Conservation (phyloP, 2,113 vertebrate genomes). For the Erythrolamprus reginae region DNA sequence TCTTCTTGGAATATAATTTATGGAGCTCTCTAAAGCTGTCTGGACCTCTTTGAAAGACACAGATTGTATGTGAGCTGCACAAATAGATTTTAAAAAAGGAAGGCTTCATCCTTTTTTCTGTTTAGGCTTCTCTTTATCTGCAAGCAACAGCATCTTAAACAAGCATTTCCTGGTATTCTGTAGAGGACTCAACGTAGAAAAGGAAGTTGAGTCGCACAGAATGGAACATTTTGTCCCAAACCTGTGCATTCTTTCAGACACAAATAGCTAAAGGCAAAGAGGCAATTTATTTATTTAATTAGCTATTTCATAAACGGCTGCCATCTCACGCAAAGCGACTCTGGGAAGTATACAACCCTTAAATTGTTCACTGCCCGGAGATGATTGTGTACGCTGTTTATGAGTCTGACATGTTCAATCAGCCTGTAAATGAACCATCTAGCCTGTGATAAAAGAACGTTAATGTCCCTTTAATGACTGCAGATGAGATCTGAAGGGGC, state of each 20-base stretch:
- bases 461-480: neutral
- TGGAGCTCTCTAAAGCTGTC: neutral
- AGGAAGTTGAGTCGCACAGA: neutral
- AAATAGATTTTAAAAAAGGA: neutral
- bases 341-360: neutral
- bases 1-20: neutral
- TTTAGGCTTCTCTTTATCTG: neutral
- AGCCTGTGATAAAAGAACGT: neutral
- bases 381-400: neutral
- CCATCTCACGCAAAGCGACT: neutral
- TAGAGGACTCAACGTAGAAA: neutral
- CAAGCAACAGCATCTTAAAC: neutral
- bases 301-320: neutral
- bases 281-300: neutral
- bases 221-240: neutral
- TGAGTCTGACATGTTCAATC: neutral
- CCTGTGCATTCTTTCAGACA: neutral
- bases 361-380: neutral
- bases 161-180: constrained; percentile 15
- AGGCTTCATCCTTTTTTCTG: neutral
- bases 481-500: neutral
- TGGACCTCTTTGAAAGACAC: neutral
- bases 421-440: neutral
- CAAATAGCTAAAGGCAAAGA: neutral
- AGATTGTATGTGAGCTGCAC: neutral